Conservation (phyloP, 1,140 invertebrate genomes). For the Trichonephila clavata region DNA sequence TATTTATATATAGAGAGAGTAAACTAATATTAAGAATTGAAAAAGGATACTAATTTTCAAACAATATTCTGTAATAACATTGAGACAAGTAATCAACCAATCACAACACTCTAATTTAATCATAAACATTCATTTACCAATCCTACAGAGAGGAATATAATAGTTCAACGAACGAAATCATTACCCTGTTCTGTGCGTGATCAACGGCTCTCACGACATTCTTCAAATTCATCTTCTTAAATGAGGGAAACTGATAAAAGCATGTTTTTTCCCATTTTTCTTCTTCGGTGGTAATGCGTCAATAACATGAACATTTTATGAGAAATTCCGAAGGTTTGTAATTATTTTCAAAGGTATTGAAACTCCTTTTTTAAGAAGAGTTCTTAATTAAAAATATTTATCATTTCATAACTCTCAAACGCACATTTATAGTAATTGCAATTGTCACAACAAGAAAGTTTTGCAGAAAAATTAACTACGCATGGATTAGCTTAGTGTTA, state of each 20-base stretch:
- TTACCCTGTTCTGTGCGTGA: slow-evolving; percentile 40
- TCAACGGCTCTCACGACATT: slow-evolving; percentile 15
- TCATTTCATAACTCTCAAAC: too few species aligned
- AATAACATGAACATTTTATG: not conserved
- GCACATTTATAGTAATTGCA: too few species aligned
- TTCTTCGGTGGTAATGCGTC: not conserved
- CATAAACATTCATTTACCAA: slow-evolving; percentile 33
- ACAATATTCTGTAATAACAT: not conserved
- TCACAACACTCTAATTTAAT: not conserved
- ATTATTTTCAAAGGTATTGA: not conserved
- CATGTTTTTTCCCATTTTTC: not conserved
- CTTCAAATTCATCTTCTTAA: not conserved
- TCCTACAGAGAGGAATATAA: slow-evolving; percentile 6
- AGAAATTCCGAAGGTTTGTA: not conserved
- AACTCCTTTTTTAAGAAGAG: too few species aligned
- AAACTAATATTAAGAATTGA: too few species aligned
- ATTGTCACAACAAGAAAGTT: too few species aligned
- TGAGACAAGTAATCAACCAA: not conserved
- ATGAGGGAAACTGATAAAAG: slow-evolving; percentile 4
- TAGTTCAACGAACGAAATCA: slow-evolving; percentile 50
- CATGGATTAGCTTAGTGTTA: too few species aligned
- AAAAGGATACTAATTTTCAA: not conserved
- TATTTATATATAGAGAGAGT: too few species aligned
- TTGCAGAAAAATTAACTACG: too few species aligned
- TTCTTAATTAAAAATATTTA: too few species aligned